Conservation (phyloP, 2,113 vertebrate genomes). For the Talpa occidentalis region DNA sequence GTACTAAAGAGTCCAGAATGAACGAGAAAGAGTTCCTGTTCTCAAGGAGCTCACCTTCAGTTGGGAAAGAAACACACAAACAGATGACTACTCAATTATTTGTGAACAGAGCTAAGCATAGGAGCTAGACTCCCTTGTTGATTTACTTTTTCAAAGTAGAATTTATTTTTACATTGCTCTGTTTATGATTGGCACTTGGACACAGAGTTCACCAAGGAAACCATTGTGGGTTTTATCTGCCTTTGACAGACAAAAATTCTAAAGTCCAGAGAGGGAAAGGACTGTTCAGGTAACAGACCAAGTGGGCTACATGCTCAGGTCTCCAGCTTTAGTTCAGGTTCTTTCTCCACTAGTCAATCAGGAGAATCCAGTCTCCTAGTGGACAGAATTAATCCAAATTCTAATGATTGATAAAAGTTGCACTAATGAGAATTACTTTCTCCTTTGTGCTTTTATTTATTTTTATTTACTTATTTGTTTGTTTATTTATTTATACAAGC, state of each 20-base stretch:
- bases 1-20: background rate
- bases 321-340: background rate
- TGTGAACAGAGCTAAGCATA: background rate
- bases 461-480: too few relatives aligned
- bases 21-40: background rate
- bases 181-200: background rate
- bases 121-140: background rate
- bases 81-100: background rate
- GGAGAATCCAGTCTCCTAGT: too few relatives aligned
- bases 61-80: background rate
- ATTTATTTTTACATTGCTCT: background rate
- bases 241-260: background rate
- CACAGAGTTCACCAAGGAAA: background rate
- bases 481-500: too few relatives aligned
- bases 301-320: accelerated
- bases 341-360: background rate
- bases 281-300: background rate
- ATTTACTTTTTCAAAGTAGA: background rate
- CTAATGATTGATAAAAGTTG: background rate
- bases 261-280: background rate
- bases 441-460: background rate
- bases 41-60: background rate
- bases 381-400: background rate
- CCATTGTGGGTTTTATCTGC: background rate
- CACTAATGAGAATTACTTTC: background rate